Base-by-base conservation (phyloP, 30 jellyfish, hydroid and myxozoan genomes). In the Haliclystus octoradiatus region DNA sequence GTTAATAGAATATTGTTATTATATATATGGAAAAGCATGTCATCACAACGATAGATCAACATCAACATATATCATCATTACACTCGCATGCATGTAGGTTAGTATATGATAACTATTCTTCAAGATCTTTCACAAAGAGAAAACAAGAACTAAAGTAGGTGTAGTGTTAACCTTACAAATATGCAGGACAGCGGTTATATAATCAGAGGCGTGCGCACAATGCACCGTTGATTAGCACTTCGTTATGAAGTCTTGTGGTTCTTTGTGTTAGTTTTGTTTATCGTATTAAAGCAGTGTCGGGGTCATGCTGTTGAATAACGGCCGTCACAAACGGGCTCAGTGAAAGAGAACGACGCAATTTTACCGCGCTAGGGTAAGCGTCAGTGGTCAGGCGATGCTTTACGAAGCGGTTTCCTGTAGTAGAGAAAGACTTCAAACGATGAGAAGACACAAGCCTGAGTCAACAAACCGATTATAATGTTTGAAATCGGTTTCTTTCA, bases 401-500 rank as follows among this genome's bases (percentile, higher is more conserved):
- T 40, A 5, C 57, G 57, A 40, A 40, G 57, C 57, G 57, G 57
- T 40, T 40, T 40, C 57, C 57, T 40, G 57, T 40, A 40, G 19
- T 19, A 40, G 57, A 40, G 57, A 40, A 40, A 40, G 57, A 40
- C 57, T 40, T 40, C 57, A 40, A 40, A 40, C 57, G 57, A 40
- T 40, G 57, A 40, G 57, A 40, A 40, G 9, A 40, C 14, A 9
- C 57, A 19, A 40, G 57, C 57, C 57, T 40, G 57, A 40, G 57
- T 40, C 57, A 40, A 40, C 57, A 40, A 40, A 40, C 9, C 57
- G 57, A 40, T 40, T 40, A 40, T 9, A 40, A 40, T 40, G 57
- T 40, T 40, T 40, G 57, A 40, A 40, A 40, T 40, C 57, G 57
- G 57, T 40, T 40, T 40, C 57, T 40, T 40, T 40, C 57, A 40